Percentiles rank a stretch among this genome's conserved stretches.
Evolutionary conservation across 2,888 invertebrate species (phyloP).

Genomic region (Clostera curtula): DNA sequence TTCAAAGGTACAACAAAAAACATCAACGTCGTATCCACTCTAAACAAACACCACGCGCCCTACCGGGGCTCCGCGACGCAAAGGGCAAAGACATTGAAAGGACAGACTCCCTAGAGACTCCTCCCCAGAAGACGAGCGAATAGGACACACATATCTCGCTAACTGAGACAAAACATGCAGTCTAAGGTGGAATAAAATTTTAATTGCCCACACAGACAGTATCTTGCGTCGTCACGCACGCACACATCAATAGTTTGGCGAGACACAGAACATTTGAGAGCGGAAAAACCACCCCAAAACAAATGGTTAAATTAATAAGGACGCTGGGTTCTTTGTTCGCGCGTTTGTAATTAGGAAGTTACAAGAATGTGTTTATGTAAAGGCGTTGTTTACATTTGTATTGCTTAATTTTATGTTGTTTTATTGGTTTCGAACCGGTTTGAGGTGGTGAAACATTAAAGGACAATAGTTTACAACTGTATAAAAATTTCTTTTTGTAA

Average conservation of each 20-base stretch:
- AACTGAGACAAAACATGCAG: constrained; percentile 46
- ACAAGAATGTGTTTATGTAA: constrained; percentile 22
- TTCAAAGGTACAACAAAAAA: constrained; percentile 17
- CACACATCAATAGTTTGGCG: constrained; percentile 44
- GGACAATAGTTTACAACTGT: too few relatives aligned
- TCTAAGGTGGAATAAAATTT: constrained; percentile 73
- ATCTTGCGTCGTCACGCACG: constrained; percentile 35
- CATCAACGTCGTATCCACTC: constrained; percentile 43
- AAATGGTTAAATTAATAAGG: constrained; percentile 67
- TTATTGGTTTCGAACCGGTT: too few relatives aligned
- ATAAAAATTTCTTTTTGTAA: too few relatives aligned
- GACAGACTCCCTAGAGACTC: constrained; percentile 79
- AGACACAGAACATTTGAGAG: constrained; percentile 52
- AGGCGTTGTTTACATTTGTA: constrained; percentile 24
- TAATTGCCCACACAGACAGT: constrained; percentile 68
- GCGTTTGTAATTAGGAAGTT: constrained; percentile 41
- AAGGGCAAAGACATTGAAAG: constrained; percentile 78
- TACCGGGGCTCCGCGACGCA: constrained; percentile 66
- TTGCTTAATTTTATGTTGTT: constrained; percentile 3
- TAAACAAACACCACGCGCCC: constrained; percentile 56
- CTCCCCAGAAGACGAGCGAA: constrained; percentile 68
- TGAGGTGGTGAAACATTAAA: too few relatives aligned
- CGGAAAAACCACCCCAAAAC: constrained; percentile 66
- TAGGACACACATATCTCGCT: constrained; percentile 45
- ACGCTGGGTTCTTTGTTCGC: constrained; percentile 52